Conservation (phyloP, 2,113 vertebrate genomes). For the Acanthochromis polyacanthus region DNA sequence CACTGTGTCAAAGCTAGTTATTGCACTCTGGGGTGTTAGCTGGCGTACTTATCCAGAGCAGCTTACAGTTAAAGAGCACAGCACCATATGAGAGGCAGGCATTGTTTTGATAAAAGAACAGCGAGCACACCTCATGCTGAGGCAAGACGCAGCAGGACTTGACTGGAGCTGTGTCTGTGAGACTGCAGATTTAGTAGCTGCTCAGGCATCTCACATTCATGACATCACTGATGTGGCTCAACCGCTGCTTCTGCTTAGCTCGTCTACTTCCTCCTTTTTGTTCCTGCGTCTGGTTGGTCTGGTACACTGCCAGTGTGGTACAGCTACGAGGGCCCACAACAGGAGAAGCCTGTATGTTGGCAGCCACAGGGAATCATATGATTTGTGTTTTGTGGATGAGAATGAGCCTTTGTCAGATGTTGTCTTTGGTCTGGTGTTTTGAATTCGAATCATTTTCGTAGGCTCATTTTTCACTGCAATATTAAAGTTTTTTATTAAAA, state of each 20-base stretch:
- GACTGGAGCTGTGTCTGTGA: conserved; percentile 9
- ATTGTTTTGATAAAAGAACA: conserved; percentile 43
- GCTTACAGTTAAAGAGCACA: conserved; percentile 7
- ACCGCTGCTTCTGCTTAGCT: conserved; percentile 54
- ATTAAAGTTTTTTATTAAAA: no score
- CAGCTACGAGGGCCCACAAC: background rate
- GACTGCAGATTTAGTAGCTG: conserved; percentile 23
- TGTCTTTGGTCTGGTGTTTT: no score
- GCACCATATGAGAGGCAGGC: background rate
- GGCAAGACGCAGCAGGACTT: conserved; percentile 67
- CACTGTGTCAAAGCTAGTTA: background rate
- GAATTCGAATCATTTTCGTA: no score
- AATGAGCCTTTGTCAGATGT: background rate
- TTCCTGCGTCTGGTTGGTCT: conserved; percentile 29
- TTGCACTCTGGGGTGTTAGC: background rate
- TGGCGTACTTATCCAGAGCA: background rate
- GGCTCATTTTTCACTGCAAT: no score
- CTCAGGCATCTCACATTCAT: conserved; percentile 41
- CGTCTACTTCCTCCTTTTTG: conserved; percentile 63
- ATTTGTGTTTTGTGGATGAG: background rate
- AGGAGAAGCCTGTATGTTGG: conserved; percentile 8
- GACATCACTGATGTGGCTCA: conserved; percentile 71
- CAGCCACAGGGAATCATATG: background rate
- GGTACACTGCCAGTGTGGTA: conserved; percentile 7
- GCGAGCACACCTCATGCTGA: conserved; percentile 40